Evolutionary conservation across 2,888 invertebrate species (phyloP).

Genomic region (Pristionchus mayeri): DNA sequence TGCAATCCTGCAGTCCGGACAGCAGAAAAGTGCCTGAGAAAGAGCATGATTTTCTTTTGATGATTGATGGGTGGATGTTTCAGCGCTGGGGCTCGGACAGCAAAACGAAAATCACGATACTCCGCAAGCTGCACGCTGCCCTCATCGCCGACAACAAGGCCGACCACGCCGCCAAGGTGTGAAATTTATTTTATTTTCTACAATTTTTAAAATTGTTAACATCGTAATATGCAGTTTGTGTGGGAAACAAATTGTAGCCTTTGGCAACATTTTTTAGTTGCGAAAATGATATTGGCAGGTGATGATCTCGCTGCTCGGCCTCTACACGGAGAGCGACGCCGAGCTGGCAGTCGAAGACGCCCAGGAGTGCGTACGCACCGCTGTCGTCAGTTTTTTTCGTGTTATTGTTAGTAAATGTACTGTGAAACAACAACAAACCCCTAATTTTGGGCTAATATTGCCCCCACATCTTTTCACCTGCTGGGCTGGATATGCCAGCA

Average conservation of each 20-base stretch:
- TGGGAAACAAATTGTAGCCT: too few species aligned
- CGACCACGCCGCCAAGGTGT: conserved; percentile 71
- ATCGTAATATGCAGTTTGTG: too few species aligned
- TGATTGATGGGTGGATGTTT: too few species aligned
- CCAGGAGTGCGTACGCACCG: conserved; percentile 90
- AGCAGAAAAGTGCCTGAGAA: too few species aligned
- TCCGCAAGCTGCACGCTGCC: conserved; percentile 68
- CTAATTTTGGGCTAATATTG: too few species aligned
- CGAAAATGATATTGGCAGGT: conserved; percentile 66
- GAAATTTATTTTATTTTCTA: background rate
- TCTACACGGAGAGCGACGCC: conserved; percentile 93
- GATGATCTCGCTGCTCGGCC: conserved; percentile 95
- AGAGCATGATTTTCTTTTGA: too few species aligned
- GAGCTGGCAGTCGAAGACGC: conserved; percentile 97
- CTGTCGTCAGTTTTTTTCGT: conserved; percentile 83
- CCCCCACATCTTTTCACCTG: too few species aligned
- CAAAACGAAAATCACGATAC: conserved; percentile 63
- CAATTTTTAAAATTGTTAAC: background rate
- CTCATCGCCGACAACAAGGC: conserved; percentile 82
- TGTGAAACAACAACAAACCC: too few species aligned
- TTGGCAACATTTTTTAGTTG: too few species aligned
- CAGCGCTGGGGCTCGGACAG: conserved; percentile 61
- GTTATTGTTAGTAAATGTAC: too few species aligned
- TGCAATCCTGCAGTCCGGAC: too few species aligned
- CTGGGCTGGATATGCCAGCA: too few species aligned